Evolutionary conservation across 2,797 vertebrate genomes (phyloP).

Genomic region (Syngnathus acus): DNA sequence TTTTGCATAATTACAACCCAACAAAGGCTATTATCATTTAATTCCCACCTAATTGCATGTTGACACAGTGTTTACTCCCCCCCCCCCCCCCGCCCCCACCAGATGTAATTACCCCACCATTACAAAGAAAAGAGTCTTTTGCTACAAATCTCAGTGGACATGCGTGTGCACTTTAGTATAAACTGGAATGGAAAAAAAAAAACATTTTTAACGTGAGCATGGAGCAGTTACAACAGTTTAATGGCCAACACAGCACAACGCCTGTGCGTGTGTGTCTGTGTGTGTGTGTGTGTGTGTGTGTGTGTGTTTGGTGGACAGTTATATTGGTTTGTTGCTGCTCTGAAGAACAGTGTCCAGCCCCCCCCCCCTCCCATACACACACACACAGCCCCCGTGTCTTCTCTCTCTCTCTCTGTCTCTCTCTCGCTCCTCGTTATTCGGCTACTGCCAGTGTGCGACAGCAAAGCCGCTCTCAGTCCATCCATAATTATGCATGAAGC

Average conservation of each 20-base stretch:
- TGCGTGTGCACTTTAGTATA: slow-evolving; percentile 27
- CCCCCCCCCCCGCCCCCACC: neutral
- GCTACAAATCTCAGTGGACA: slow-evolving; percentile 39
- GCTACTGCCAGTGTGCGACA: slow-evolving; percentile 64
- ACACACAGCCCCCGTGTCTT: slow-evolving; percentile 51
- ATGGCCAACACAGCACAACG: slow-evolving; percentile 42
- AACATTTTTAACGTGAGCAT: slow-evolving; percentile 43
- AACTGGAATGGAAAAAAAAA: slow-evolving; percentile 30
- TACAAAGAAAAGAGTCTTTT: slow-evolving; percentile 26
- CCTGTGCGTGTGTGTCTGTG: slow-evolving; percentile 31
- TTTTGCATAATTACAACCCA: slow-evolving; percentile 45
- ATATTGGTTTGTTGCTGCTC: slow-evolving; percentile 63
- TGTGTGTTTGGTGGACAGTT: slow-evolving; percentile 63
- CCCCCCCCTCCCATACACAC: slow-evolving; percentile 18
- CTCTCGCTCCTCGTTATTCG: slow-evolving; percentile 60
- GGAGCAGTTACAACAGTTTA: slow-evolving; percentile 39
- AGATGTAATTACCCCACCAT: slow-evolving; percentile 51
- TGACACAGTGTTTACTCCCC: slow-evolving; percentile 36
- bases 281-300: slow-evolving; percentile 19
- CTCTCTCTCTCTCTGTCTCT: slow-evolving; percentile 14
- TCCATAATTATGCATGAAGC: slow-evolving; percentile 78
- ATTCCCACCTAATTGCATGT: slow-evolving; percentile 56
- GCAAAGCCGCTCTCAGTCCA: slow-evolving; percentile 70
- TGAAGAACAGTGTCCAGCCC: slow-evolving; percentile 57
- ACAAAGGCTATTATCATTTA: slow-evolving; percentile 51